A percentile compares a stretch with the other conserved stretches of the same genome.
Evolutionary conservation across 2,797 vertebrate species (phyloP).

Genomic region (Toxotes lorentzi): DNA sequence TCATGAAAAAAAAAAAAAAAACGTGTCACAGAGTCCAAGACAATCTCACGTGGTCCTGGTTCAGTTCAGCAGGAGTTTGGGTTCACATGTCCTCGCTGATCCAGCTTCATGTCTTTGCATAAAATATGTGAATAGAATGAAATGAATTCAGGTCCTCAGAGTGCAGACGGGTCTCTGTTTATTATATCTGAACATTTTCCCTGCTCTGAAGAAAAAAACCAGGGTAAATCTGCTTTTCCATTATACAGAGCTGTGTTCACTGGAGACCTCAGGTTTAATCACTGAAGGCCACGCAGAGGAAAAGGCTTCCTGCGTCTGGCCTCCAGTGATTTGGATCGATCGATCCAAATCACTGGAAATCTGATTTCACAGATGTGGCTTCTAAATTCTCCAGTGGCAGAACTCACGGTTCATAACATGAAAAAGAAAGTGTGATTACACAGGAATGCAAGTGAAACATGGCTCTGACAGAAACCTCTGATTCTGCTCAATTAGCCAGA

Average conservation of each 20-base stretch:
- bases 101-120: conserved; percentile 20
- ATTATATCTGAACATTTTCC: conserved; percentile 29
- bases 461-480: not conserved
- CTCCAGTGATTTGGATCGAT: not conserved
- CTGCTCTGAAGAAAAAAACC: not conserved
- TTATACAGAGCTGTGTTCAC: conserved; percentile 10
- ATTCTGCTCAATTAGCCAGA: not conserved
- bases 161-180: conserved; percentile 24
- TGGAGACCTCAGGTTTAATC: conserved; percentile 9
- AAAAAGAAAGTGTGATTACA: not conserved
- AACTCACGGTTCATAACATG: not conserved
- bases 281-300: not conserved
- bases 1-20: not conserved
- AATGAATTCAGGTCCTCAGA: conserved; percentile 13
- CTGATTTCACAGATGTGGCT: not conserved
- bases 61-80: not conserved
- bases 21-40: not conserved
- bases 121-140: conserved; percentile 47
- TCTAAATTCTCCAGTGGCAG: conserved; percentile 4
- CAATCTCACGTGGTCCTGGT: not conserved
- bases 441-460: conserved; percentile 4
- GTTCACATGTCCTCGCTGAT: conserved; percentile 5
- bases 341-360: not conserved
- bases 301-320: conserved; percentile 15
- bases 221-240: conserved; percentile 28